Evolutionary conservation across 2,797 vertebrate species (phyloP).

Genomic region (Poeciliopsis turneri): DNA sequence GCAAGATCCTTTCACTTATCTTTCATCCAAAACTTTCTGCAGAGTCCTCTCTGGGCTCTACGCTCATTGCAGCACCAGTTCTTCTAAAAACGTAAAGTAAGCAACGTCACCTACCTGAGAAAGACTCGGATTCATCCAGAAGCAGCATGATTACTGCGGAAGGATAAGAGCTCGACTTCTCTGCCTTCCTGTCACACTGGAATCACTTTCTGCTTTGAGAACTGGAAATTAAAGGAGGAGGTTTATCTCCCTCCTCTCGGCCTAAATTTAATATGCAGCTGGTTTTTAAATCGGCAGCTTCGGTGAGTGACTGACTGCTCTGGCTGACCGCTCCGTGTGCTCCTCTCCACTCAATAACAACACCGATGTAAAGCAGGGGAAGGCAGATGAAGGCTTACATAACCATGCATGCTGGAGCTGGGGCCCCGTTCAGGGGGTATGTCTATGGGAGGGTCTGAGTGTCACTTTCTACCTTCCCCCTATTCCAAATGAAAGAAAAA

Average conservation of each 20-base stretch:
- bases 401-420: conserved; percentile 70
- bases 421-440: conserved; percentile 68
- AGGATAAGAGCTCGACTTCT: conserved; percentile 36
- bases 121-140: conserved; percentile 73
- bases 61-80: neutral
- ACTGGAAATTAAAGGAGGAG: neutral
- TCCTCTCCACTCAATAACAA: conserved; percentile 42
- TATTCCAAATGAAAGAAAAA: neutral
- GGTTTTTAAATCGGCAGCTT: conserved; percentile 37
- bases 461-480: neutral
- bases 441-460: conserved; percentile 10
- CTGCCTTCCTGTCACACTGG: conserved; percentile 26
- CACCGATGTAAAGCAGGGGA: conserved; percentile 60
- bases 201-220: conserved; percentile 16
- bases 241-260: conserved; percentile 1
- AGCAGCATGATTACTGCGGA: conserved; percentile 68
- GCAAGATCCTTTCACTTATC: neutral
- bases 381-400: conserved; percentile 78
- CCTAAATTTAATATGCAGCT: conserved; percentile 7
- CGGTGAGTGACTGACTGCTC: conserved; percentile 47
- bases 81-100: neutral
- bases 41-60: neutral
- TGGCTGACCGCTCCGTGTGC: conserved; percentile 13
- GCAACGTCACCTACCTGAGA: conserved; percentile 66
- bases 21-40: neutral